Percentiles rank a stretch among this genome's conserved stretches.
These are phyloP conservation scores for Drosophila putrida DNA, from an alignment of 2,888 invertebrate genomes.

Conservation along the genomic window DNA sequence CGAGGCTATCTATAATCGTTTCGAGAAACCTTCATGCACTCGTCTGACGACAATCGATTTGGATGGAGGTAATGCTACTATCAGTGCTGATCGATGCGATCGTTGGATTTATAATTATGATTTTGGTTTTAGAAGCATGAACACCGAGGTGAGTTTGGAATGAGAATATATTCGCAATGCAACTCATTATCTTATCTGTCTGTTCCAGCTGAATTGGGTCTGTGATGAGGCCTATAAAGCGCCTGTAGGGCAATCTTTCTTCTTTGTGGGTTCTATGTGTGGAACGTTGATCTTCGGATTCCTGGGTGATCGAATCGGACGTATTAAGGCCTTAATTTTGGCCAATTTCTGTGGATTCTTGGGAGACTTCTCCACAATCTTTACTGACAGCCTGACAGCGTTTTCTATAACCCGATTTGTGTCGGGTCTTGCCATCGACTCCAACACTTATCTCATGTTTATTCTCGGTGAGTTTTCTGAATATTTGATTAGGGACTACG, in stretches of 20 bases:
- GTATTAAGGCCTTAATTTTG: constrained; percentile 86
- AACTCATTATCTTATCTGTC: constrained; percentile 27
- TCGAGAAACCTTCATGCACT: constrained; percentile 79
- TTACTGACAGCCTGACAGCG: constrained; percentile 84
- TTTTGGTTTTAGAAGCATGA: constrained; percentile 87
- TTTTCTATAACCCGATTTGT: constrained; percentile 87
- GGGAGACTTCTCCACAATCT: constrained; percentile 86
- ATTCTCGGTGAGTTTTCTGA: constrained; percentile 86
- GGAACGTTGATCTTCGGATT: constrained; percentile 87
- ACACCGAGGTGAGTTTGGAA: constrained; percentile 86
- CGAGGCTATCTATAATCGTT: constrained; percentile 73
- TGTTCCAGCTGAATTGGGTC: constrained; percentile 86
- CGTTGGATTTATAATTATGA: constrained; percentile 87
- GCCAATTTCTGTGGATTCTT: constrained; percentile 86
- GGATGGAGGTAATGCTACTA: constrained; percentile 61
- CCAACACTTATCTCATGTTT: constrained; percentile 88
- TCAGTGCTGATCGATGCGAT: constrained; percentile 81
- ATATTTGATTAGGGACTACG: neutral
- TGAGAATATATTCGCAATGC: neutral
- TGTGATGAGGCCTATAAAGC: constrained; percentile 87
- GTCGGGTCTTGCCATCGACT: constrained; percentile 87
- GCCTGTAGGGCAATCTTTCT: constrained; percentile 87
- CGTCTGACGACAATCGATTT: constrained; percentile 58
- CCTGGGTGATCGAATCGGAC: constrained; percentile 86
- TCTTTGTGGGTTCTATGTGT: constrained; percentile 87